These are phyloP conservation scores for Zelleria hepariella DNA, from an alignment of 2,888 invertebrate genomes.

Conservation along the genomic window DNA sequence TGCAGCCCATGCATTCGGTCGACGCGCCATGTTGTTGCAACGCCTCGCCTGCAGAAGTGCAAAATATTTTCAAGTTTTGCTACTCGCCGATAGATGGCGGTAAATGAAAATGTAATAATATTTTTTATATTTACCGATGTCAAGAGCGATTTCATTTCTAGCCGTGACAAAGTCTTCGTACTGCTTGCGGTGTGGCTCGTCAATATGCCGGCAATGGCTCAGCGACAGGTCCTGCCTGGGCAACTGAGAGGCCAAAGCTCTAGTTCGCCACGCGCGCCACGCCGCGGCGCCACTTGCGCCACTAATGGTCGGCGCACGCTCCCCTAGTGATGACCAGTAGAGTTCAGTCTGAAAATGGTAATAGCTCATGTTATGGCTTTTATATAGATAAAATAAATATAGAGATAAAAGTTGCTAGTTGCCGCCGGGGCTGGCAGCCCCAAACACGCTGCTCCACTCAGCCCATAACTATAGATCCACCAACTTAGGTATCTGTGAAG, in stretches of 20 bases:
- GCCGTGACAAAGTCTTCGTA: constrained; percentile 96
- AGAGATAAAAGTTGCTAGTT: too few species aligned
- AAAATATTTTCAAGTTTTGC: constrained; percentile 4
- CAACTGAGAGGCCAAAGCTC: constrained; percentile 85
- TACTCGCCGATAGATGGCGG: constrained; percentile 29
- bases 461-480: too few species aligned
- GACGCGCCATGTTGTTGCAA: constrained; percentile 73
- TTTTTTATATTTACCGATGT: constrained; percentile 78
- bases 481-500: too few species aligned
- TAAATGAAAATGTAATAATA: not conserved
- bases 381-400: too few species aligned
- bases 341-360: constrained; percentile 83
- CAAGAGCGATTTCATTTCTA: constrained; percentile 95
- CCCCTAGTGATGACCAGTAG: constrained; percentile 90
- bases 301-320: constrained; percentile 68
- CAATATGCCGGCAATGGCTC: constrained; percentile 90
- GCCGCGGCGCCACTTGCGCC: constrained; percentile 56
- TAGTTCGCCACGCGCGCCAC: constrained; percentile 57
- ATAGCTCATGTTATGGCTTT: too few species aligned
- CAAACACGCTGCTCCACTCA: too few species aligned
- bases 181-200: constrained; percentile 81
- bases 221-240: constrained; percentile 95
- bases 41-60: constrained; percentile 61
- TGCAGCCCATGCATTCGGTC: constrained; percentile 86
- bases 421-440: too few species aligned